Base-by-base conservation (phyloP, 2,888 invertebrate genomes). In the Pammene fasciana region DNA sequence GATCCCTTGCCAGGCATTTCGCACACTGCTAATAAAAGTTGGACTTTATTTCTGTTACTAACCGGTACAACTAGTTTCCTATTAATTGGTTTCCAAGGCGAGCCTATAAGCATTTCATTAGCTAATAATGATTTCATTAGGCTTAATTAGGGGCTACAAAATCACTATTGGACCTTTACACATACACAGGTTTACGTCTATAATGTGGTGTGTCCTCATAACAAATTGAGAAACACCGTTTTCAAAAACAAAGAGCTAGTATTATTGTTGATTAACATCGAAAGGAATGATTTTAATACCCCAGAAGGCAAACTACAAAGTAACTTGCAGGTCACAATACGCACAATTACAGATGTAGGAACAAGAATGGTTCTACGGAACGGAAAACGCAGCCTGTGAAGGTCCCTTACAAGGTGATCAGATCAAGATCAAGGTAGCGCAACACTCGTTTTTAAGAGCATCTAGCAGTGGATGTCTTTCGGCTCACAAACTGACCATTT, bases 61-160 rank as follows among this genome's bases (percentile, higher is more conserved):
- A 60, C 61, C 36, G 61, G 61, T 50, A 50, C 36, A 18, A 61
- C 48, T 34, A 48, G 60, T 60, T 11, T n/a, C 13, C 14, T 26
- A 46, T 34, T 60, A 60, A 48, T 60, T 48, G 45, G 34, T 59
- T 59, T 59, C 34, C 45, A 60, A 48, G 34, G 46, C 60, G 36
- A 48, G 36, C 36, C 36, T 61, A 54, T 46, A 55, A 61, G 61
- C 61, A 67, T 14, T 55, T 26, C 34, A 68, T 57, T 56, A 68
- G 18, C 26, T 56, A 66, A 60, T 60, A 60, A 68, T 64, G 38
- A 62, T 50, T 62, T 50, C 43, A 68, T 68, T 62, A 67, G 13
- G 41, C 43, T 50, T 55, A 68, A 64, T 57, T 18, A 45, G n/a
- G 10, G 36, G 52, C 57, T 36, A 54, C 54, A 14, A 59, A 68